A percentile compares a stretch with the other conserved stretches of the same genome.
phyloP scores from a whole-genome alignment of 2,113 vertebrate genomes.

The Antennarius striatus region DNA sequence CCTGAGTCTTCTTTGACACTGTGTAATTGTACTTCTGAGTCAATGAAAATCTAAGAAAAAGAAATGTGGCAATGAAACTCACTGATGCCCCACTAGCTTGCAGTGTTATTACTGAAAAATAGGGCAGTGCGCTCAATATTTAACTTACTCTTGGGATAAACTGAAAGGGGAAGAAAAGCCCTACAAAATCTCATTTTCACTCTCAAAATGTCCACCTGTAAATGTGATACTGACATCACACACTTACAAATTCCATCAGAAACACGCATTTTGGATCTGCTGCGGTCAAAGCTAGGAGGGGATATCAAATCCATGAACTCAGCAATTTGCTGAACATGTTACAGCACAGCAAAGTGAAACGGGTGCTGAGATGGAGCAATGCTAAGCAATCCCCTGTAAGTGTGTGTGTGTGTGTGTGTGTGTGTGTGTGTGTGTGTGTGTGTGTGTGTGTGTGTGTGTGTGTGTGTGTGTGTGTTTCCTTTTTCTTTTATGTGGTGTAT shows the following conservation, averaged over 20 bases:
- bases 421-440: constrained; percentile 7
- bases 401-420: not conserved
- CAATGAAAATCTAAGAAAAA: constrained; percentile 48
- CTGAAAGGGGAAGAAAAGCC: constrained; percentile 12
- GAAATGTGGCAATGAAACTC: constrained; percentile 58
- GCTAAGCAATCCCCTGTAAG: constrained; percentile 39
- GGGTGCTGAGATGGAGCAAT: constrained; percentile 31
- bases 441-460: constrained; percentile 6
- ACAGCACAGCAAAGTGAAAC: constrained; percentile 51
- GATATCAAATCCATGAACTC: constrained; percentile 54
- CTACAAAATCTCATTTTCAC: constrained; percentile 26
- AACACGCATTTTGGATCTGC: constrained; percentile 15
- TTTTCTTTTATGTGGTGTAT: constrained; percentile 33
- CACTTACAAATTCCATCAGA: not conserved
- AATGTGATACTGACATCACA: constrained; percentile 27
- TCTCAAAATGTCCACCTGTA: constrained; percentile 47
- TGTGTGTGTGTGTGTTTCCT: not conserved
- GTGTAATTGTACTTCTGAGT: constrained; percentile 27
- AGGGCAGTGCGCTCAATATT: constrained; percentile 40
- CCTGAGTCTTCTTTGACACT: constrained; percentile 27
- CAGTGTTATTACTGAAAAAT: constrained; percentile 41
- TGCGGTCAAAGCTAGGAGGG: constrained; percentile 31
- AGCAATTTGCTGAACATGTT: constrained; percentile 57
- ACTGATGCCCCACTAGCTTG: constrained; percentile 37
- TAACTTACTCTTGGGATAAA: constrained; percentile 30